Evolutionary conservation across 2,113 vertebrate genomes (phyloP), one percentile per base, ranked within the genome.

Genomic region (Anguilla japonica): DNA sequence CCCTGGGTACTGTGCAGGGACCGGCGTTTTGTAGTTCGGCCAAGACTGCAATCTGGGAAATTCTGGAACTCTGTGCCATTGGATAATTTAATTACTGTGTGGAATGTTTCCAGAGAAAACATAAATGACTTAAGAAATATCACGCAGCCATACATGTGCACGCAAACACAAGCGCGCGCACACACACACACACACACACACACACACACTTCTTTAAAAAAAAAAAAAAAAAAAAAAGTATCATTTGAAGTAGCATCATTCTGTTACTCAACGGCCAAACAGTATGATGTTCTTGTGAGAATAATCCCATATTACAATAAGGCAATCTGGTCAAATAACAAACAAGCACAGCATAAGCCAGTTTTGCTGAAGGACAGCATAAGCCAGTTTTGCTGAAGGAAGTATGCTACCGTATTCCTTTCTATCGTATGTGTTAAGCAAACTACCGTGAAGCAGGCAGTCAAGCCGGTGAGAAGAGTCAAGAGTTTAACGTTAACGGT

Each of bases 11-110:
- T 43, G 11, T 29, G 41, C 46, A n/a, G 41, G 11, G 46, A n/a
- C 79, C 16, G 34, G 41, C 15, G 41, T 26, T 14, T 41, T 50
- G 46, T 53, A 7, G 22, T 5, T n/a, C 81, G 29, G 81, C 81
- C 81, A 82, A 82, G 46, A 7, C 41, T 53, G 18, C 81, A 82
- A 82, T 82, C 81, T 82, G 81, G 81, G 81, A 82, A 82, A 82
- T 5, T 43, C 41, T 81, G 26, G 46, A 82, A 41, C 14, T 53
- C 14, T 53, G 39, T 82, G 81, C 46, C 81, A 82, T 53, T 41
- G 43, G 81, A 53, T 82, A 82, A 82, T 82, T 82, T 82, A 82
- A 82, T 82, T 82, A 82, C 43, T 3, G 53, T 26, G 29, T 82
- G 81, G 81, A 82, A 82, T 29, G 26, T 82, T 82, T 82, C 81